Base-by-base conservation (phyloP, 1,140 invertebrate genomes). In the Coptotermes formosanus region DNA sequence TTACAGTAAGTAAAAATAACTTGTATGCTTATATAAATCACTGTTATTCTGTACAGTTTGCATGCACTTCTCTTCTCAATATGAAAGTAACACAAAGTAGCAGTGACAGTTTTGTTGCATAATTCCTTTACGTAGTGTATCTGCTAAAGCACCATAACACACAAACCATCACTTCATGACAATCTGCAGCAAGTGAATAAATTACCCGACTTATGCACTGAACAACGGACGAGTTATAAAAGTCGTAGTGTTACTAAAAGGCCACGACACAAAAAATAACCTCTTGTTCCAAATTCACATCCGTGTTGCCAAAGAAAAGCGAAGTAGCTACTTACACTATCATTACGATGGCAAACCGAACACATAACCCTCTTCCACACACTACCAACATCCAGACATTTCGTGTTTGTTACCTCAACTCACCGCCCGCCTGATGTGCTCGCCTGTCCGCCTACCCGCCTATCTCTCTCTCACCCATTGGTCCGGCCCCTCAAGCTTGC, bases 371-470 rank as follows among this genome's bases (percentile, higher is more conserved):
- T 75, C 64, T 75, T 75, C 64, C 64, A 11, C 64, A 11, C 64
- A 75, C 64, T 75, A 75, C 64, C 3, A 75, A n/a, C 64, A 75
- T 1, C 64, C 64, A 75, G n/a, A 75, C 64, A 14, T 75, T 75
- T 75, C n/a, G 64, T 75, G 64, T 75, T 75, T 75, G 64, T 75
- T 75, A 75, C 64, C 64, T 75, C 64, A 75, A 75, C 64, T 75
- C 64, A 75, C 64, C 64, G 64, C 64, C 64, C 64, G 64, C 64
- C 30, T 75, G 64, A 75, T 75, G 64, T 11, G n/a, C 25, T 75
- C 16, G 64, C 64, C 7, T 75, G 64, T 30, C 64, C n/a, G 64
- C 25, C 64, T 75, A 7, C n/a, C 64, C n/a, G n/a, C 25, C 64
- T 75, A 30, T 75, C 64, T 75, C 64, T 75, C 64, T 75, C 64